Conservation (phyloP, 2,113 vertebrate genomes). For the Rhinogobius similis region DNA sequence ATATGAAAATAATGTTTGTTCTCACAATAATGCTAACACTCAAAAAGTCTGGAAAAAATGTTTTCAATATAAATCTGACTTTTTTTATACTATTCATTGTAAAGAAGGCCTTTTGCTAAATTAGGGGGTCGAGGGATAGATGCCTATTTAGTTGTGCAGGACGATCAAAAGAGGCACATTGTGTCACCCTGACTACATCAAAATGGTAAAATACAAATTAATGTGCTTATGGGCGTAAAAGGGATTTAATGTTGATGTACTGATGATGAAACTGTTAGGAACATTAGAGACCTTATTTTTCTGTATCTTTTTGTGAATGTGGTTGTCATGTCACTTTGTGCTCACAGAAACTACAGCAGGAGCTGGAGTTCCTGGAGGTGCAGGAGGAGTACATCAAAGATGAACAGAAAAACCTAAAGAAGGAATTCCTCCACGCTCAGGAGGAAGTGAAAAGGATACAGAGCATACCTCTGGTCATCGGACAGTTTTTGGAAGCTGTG, state of each 20-base stretch:
- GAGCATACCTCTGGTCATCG: slow-evolving; percentile 93
- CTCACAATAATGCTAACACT: no score
- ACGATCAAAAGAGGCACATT: no score
- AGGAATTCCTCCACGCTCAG: slow-evolving; percentile 94
- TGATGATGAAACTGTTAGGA: not conserved
- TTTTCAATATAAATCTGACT: no score
- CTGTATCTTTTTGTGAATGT: not conserved
- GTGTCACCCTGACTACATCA: not conserved
- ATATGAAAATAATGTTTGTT: no score
- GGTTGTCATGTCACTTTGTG: not conserved
- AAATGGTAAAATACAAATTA: not conserved
- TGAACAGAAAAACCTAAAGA: slow-evolving; percentile 94
- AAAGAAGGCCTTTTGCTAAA: no score
- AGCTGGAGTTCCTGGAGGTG: slow-evolving; percentile 92
- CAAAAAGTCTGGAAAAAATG: no score
- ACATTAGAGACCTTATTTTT: not conserved
- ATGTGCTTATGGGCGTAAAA: not conserved
- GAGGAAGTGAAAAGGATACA: slow-evolving; percentile 96
- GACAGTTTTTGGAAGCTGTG: slow-evolving; percentile 93
- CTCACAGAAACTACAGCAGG: slow-evolving; percentile 90
- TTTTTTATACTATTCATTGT: no score
- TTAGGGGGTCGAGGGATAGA: no score
- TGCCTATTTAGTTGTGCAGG: no score
- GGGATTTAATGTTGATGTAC: not conserved
- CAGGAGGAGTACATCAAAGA: slow-evolving; percentile 97